A percentile compares a stretch with the other conserved stretches of the same genome.
These are phyloP conservation scores for Cacoxenus indagator DNA, from an alignment of 2,888 invertebrate species.

Conservation along the genomic window DNA sequence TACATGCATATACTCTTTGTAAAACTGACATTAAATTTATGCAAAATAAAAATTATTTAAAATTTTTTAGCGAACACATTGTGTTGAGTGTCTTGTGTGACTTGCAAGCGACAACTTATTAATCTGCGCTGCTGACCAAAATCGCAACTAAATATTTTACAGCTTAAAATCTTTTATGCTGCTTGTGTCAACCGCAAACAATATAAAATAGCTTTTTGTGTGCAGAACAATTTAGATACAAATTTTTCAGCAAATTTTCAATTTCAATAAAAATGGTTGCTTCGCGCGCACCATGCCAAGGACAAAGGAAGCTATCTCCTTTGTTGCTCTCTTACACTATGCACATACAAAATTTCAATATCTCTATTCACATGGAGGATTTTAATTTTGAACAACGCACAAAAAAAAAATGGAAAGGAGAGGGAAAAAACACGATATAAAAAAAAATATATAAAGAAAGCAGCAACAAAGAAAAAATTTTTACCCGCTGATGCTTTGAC, in stretches of 20 bases:
- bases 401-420: neutral
- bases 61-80: too few relatives aligned
- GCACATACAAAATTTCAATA: conserved; percentile 5
- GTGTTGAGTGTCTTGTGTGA: too few relatives aligned
- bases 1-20: too few relatives aligned
- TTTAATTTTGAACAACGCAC: conserved; percentile 1
- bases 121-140: too few relatives aligned
- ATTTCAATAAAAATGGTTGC: conserved; percentile 13
- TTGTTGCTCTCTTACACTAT: neutral
- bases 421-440: neutral
- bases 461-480: neutral
- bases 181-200: neutral
- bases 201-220: neutral
- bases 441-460: neutral
- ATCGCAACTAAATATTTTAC: neutral
- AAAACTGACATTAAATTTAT: too few relatives aligned
- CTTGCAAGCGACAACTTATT: too few relatives aligned
- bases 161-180: neutral
- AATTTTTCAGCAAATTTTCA: conserved; percentile 7
- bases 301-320: neutral
- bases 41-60: too few relatives aligned
- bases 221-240: conserved; percentile 5
- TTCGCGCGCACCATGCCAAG: neutral
- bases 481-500: neutral
- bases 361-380: conserved; percentile 4